phyloP scores from a whole-genome alignment of 2,797 vertebrate genomes.

The Semotilus atromaculatus region DNA sequence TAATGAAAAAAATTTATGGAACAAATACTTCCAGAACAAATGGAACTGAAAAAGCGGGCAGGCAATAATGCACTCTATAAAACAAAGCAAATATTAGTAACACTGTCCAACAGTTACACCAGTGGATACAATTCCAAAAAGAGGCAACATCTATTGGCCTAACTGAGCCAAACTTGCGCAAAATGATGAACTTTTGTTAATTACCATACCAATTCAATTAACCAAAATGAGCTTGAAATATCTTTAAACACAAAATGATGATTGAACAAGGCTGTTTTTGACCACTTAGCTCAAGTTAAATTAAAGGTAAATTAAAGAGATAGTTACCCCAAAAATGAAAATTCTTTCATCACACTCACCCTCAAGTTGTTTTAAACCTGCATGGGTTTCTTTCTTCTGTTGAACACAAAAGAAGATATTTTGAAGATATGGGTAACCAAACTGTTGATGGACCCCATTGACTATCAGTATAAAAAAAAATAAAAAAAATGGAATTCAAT shows the following conservation, averaged over 20 bases:
- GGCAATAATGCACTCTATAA: not conserved
- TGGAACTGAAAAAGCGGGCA: not conserved
- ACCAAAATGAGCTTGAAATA: not conserved
- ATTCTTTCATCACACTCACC: too few relatives aligned
- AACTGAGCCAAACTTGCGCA: not conserved
- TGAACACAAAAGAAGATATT: too few relatives aligned
- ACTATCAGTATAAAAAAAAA: too few relatives aligned
- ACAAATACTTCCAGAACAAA: not conserved
- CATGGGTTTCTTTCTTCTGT: too few relatives aligned
- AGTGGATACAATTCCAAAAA: not conserved
- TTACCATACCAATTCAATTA: not conserved
- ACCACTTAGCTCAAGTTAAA: too few relatives aligned
- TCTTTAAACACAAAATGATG: not conserved
- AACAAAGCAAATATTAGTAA: not conserved
- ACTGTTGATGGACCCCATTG: too few relatives aligned
- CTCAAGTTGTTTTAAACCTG: too few relatives aligned
- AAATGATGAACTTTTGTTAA: not conserved
- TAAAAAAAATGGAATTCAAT: too few relatives aligned
- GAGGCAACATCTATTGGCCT: not conserved
- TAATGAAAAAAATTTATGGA: too few relatives aligned
- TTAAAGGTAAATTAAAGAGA: too few relatives aligned
- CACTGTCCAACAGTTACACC: not conserved
- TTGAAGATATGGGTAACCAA: too few relatives aligned
- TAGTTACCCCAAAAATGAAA: too few relatives aligned
- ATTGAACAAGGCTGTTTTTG: not conserved